phyloP scores from a whole-genome alignment of 2,797 vertebrate species.

The Catostomus latipinnis region DNA sequence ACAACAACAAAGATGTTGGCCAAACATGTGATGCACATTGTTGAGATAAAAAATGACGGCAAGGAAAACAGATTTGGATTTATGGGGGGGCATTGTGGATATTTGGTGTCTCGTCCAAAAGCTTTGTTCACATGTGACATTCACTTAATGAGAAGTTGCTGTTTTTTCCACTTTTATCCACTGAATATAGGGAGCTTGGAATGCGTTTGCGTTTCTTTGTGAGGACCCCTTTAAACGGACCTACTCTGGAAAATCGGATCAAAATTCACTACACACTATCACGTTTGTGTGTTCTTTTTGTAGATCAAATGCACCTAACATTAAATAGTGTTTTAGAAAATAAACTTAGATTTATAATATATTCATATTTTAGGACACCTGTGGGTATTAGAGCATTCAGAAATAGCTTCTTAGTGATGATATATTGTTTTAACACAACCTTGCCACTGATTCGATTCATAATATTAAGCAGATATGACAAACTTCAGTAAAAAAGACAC shows the following conservation, averaged over 20 bases:
- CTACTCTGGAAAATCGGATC: constrained; percentile 6
- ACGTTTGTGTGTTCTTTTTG: background rate
- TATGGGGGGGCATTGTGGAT: constrained; percentile 34
- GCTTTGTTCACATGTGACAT: constrained; percentile 74
- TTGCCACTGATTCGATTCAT: background rate
- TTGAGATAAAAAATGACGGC: background rate
- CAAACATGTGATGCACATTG: constrained; percentile 27
- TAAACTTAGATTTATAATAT: background rate
- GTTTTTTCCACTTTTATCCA: background rate
- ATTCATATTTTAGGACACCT: background rate
- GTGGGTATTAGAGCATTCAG: background rate
- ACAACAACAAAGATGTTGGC: constrained; percentile 14
- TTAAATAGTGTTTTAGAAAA: background rate
- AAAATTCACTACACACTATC: constrained; percentile 17
- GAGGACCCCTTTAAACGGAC: background rate
- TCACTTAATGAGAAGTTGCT: constrained; percentile 58
- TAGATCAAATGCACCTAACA: background rate
- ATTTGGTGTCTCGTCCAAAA: constrained; percentile 43
- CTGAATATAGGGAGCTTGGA: constrained; percentile 10
- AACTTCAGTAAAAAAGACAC: background rate
- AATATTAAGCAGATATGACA: background rate
- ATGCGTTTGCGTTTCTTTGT: constrained; percentile 1
- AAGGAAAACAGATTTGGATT: constrained; percentile 21
- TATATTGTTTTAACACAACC: no score
- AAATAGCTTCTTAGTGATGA: background rate